Evolutionary conservation across 2,797 vertebrate species (phyloP).

Genomic region (Uromys caudimaculatus): DNA sequence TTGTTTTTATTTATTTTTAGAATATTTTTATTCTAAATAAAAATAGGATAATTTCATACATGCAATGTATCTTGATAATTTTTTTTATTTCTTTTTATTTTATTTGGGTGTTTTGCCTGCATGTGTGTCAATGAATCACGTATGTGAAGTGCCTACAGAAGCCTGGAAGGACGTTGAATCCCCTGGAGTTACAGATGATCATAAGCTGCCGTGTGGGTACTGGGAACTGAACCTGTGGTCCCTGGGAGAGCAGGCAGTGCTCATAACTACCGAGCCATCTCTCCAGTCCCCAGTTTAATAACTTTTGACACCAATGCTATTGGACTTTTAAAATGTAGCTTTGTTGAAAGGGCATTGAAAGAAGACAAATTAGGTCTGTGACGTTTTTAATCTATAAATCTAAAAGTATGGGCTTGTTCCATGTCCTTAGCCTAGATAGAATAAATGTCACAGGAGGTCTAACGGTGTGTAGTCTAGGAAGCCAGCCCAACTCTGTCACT

Average conservation of each 20-base stretch:
- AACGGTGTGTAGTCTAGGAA: slow-evolving; percentile 16
- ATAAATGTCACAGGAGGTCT: background rate
- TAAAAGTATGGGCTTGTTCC: background rate
- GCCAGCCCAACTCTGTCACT: background rate
- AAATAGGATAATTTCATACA: background rate
- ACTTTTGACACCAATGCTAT: background rate
- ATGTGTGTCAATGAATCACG: background rate
- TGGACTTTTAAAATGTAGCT: slow-evolving; percentile 9
- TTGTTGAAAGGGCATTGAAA: slow-evolving; percentile 39
- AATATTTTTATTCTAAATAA: background rate
- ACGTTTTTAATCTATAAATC: background rate
- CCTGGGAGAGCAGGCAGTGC: background rate
- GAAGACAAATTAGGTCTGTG: slow-evolving; percentile 23
- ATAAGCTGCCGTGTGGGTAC: background rate
- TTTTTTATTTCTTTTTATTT: background rate
- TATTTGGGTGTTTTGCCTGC: background rate
- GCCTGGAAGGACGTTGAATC: background rate
- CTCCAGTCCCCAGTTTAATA: background rate
- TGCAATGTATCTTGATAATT: background rate
- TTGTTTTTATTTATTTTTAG: background rate
- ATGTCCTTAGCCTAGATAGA: background rate
- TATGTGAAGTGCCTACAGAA: background rate
- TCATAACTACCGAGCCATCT: background rate
- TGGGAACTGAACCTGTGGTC: background rate
- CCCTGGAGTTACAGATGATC: background rate